A percentile compares a stretch with the other conserved stretches of the same genome.
Conservation (phyloP, 2,888 invertebrate genomes). For the Mythimna ferrago region DNA sequence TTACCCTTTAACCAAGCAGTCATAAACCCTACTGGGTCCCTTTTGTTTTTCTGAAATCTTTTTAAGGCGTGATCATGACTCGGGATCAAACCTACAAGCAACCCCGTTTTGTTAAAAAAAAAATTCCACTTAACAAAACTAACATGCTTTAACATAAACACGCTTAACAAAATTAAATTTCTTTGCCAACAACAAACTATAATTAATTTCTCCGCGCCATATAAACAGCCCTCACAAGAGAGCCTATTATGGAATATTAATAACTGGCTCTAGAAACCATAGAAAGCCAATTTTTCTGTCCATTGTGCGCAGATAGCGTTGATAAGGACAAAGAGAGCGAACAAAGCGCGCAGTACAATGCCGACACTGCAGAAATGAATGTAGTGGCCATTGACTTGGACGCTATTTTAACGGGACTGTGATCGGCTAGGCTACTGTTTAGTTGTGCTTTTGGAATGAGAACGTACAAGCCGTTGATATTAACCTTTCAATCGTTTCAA, state of each 20-base stretch:
- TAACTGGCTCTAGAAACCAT: conserved; percentile 80
- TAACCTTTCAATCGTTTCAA: too few species aligned
- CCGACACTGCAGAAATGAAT: conserved; percentile 59
- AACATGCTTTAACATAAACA: neutral
- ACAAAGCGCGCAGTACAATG: conserved; percentile 70
- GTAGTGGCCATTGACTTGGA: conserved; percentile 55
- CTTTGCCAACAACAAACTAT: conserved; percentile 35
- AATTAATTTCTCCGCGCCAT: conserved; percentile 62
- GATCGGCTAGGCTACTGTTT: conserved; percentile 59
- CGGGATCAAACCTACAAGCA: neutral
- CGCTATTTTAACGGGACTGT: conserved; percentile 56
- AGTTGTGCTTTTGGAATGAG: conserved; percentile 22
- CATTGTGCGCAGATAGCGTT: conserved; percentile 79
- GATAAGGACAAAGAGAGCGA: conserved; percentile 76
- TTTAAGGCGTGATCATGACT: too few species aligned
- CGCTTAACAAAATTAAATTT: conserved; percentile 25
- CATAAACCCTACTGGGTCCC: too few species aligned
- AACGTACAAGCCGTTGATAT: conserved; percentile 1
- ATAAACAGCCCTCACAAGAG: conserved; percentile 56
- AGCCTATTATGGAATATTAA: conserved; percentile 83
- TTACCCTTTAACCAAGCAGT: too few species aligned
- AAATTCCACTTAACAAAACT: neutral
- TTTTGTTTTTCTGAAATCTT: too few species aligned
- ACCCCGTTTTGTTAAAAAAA: neutral
- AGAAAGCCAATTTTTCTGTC: conserved; percentile 85